Percentiles rank a stretch among this genome's conserved stretches.
phyloP scores from a whole-genome alignment of 2,113 vertebrate genomes.

The Brachyhypopomus gauderio region DNA sequence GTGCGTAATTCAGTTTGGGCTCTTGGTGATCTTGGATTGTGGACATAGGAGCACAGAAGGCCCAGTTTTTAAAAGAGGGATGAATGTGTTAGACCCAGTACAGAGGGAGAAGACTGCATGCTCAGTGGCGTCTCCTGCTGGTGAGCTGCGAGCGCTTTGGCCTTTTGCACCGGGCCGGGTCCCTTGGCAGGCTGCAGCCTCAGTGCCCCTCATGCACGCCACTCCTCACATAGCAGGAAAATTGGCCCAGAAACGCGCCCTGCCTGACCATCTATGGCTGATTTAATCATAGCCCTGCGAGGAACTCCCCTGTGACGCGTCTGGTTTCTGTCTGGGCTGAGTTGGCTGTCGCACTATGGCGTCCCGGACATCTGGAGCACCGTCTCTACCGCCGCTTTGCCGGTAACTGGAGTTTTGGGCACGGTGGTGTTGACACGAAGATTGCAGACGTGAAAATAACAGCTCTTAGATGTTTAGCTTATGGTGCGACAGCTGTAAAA shows the following conservation, averaged over 20 bases:
- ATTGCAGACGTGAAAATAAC: slow-evolving; percentile 52
- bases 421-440: slow-evolving; percentile 44
- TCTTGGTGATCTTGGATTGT: neutral
- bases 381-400: slow-evolving; percentile 42
- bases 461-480: slow-evolving; percentile 45
- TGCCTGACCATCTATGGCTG: slow-evolving; percentile 58
- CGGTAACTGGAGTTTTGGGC: slow-evolving; percentile 48
- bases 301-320: slow-evolving; percentile 58
- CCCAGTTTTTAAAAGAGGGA: neutral
- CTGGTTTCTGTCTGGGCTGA: slow-evolving; percentile 58
- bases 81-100: no score
- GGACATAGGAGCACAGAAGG: neutral
- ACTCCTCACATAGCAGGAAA: slow-evolving; percentile 52
- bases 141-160: neutral
- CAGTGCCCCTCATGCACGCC: slow-evolving; percentile 44
- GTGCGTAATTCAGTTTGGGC: neutral
- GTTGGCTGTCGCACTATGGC: slow-evolving; percentile 45
- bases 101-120: neutral
- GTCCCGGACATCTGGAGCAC: slow-evolving; percentile 53
- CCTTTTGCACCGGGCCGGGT: slow-evolving; percentile 49
- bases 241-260: slow-evolving; percentile 52
- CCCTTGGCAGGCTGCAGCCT: slow-evolving; percentile 33
- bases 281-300: slow-evolving; percentile 59
- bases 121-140: neutral
- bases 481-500: slow-evolving; percentile 24